phyloP scores from a whole-genome alignment of 2,113 vertebrate species.

The Hyperopisus bebe region DNA sequence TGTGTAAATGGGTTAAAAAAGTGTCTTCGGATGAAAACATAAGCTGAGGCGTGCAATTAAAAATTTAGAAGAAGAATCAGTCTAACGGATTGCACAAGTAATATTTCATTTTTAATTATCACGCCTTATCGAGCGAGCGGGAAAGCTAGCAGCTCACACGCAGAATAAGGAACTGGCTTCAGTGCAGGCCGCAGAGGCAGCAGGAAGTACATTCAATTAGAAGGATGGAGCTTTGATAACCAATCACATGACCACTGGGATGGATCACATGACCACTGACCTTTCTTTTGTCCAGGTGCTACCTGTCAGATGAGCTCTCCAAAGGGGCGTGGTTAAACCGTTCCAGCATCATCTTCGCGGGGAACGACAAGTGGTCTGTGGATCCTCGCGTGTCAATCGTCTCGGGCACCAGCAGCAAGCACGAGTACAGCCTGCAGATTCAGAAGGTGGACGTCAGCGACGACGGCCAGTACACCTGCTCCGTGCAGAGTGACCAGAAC shows the following conservation, averaged over 20 bases:
- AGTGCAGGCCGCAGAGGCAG: background rate
- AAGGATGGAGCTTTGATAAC: background rate
- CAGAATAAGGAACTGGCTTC: background rate
- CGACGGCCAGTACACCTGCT: constrained; percentile 71
- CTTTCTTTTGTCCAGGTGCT: constrained; percentile 55
- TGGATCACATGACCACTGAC: background rate
- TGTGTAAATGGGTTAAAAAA: constrained; percentile 4
- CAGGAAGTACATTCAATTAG: background rate
- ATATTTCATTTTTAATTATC: constrained; percentile 16
- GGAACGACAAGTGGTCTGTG: constrained; percentile 73
- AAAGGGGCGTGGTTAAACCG: constrained; percentile 79
- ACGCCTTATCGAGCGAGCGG: background rate
- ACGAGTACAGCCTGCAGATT: constrained; percentile 76
- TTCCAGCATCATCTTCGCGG: constrained; percentile 78
- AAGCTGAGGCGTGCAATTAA: background rate
- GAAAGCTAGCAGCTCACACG: background rate
- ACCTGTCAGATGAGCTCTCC: constrained; percentile 69
- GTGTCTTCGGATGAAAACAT: background rate
- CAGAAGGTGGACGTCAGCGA: constrained; percentile 74
- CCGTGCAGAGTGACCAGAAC: constrained; percentile 70
- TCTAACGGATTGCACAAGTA: background rate
- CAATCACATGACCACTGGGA: background rate
- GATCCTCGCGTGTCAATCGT: constrained; percentile 73
- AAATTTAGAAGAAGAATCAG: background rate
- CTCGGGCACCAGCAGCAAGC: constrained; percentile 49